Base-by-base conservation (phyloP, 35 echinoderm and acorn worm genomes). In the Amphiura filiformis region DNA sequence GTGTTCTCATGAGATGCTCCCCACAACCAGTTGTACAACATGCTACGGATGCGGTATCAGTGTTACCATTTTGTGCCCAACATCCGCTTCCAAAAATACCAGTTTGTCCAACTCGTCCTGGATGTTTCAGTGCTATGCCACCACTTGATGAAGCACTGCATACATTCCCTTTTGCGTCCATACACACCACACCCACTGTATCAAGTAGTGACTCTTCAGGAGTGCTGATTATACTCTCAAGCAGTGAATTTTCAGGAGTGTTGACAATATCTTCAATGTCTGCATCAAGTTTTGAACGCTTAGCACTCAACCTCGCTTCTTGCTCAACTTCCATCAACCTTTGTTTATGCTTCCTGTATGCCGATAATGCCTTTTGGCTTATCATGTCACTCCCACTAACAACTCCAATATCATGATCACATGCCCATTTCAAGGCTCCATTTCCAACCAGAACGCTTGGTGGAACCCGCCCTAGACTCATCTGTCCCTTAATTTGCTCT, bases 101-200 rank as follows among this genome's bases (percentile, higher is more conserved):
- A 65, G 95, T 92, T 90, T 99, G 96, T 13, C 96, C 96, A n/a
- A 99, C 89, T 85, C 96, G n/a, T 17, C 96, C 96, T 39, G 92
- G 90, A 65, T 92, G 87, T 86, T 99, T 99, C 38, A 99, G 65
- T 0, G 87, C 61, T 39, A 99, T 94, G 0, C 96, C 96, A 28
- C 96, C 96, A 86, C 96, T 99, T 23, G 96, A 99, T 39, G 93
- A 93, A 42, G 90, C 96, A 93, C 93, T 95, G 34, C 86, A 87
- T 23, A 88, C 86, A 39, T 99, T 86, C n/a, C 96, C 96, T 2
- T 77, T 23, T 11, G 78, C 81, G 38, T 94, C 96, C 15, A 99
- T 33, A 82, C 96, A 99, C 0, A 99, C 82, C 1, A 93, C 96
- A 36, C 96, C 96, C 0, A 99, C 96, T 47, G 96, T 99, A 65